A percentile compares a stretch with the other conserved stretches of the same genome.
Evolutionary conservation across 2,113 vertebrate genomes (phyloP).

Genomic region (Recurvirostra avosetta): DNA sequence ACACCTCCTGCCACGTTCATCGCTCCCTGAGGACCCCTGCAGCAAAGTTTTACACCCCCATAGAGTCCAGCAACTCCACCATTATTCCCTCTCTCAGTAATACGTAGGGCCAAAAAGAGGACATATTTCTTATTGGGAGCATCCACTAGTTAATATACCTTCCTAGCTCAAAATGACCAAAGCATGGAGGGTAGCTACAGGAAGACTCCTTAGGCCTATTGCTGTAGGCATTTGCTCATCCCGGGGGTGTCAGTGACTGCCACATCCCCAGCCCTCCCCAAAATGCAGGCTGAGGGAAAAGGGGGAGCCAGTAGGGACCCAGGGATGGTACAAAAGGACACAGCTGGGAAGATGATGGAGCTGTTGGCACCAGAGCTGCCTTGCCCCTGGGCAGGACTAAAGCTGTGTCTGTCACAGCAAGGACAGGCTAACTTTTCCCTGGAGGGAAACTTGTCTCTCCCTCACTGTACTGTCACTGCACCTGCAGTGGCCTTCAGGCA

Average conservation of each 20-base stretch:
- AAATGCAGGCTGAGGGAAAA: neutral
- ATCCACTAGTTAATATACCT: neutral
- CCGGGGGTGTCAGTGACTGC: neutral
- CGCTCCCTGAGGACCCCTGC: neutral
- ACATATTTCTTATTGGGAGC: neutral
- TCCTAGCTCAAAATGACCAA: neutral
- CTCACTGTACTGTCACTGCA: neutral
- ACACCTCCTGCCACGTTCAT: neutral
- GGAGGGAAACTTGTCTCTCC: neutral
- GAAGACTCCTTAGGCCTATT: neutral
- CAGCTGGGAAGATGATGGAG: neutral
- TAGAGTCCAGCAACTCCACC: neutral
- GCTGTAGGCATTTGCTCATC: neutral
- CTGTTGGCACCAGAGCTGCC: neutral
- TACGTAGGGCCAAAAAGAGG: neutral
- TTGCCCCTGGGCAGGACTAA: accelerated
- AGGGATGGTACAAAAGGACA: neutral
- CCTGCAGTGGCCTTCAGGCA: neutral
- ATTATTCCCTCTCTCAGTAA: neutral
- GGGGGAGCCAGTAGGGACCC: neutral
- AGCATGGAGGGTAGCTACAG: neutral
- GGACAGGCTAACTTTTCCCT: accelerated
- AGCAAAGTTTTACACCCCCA: neutral
- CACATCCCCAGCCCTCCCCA: neutral
- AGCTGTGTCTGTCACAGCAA: neutral